Base-by-base conservation (phyloP, 2,797 vertebrate genomes). In the Pseudocheirus occidentalis region DNA sequence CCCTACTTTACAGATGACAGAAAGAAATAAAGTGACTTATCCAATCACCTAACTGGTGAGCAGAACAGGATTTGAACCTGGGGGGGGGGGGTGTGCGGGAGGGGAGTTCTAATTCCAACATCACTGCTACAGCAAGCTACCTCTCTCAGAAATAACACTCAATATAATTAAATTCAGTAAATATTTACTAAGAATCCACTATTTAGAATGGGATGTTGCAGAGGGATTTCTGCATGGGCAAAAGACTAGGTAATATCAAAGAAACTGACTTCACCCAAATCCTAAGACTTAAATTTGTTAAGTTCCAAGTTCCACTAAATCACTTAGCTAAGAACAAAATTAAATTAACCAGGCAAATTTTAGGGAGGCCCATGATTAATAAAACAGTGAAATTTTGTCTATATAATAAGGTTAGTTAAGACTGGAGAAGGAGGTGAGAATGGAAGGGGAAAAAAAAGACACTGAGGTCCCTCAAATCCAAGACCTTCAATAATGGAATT, bases 381-480 rank as follows among this genome's bases (percentile, higher is more conserved):
- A 40, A 18, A n/a, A 73, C 16, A 46, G 21, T 46, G 11, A 81
- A 81, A 46, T 81, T 46, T 46, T 21, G 40, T 73, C 62, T 73
- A 53, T 81, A 27, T 1, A 34, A 14, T 58, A 81, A 34, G 53
- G 52, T 40, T 4, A 40, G 28, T 92, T 81, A 93, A 91, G n/a
- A 9, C 62, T 55, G 58, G 94, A 92, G 1, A 81, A 55, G 31
- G n/a, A 95, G 55, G 12, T 92, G 21, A 92, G 58, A 95, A 73
- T 46, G 50, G 40, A 81, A 24, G 91, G 46, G 28, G 92, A 55
- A 27, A 57, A 28, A 94, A 55, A 10, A 94, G 56, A 54, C 1
- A 81, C n/a, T 46, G 18, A 81, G 6, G 16, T 95, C 29, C 90
- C 31, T 93, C 24, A 90, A 87, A 92, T n/a, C 28, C 91, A 93